Evolutionary conservation across 2,888 invertebrate species (phyloP), one percentile per base, ranked within the genome.

Genomic region (Taphrorychus bicolor): DNA sequence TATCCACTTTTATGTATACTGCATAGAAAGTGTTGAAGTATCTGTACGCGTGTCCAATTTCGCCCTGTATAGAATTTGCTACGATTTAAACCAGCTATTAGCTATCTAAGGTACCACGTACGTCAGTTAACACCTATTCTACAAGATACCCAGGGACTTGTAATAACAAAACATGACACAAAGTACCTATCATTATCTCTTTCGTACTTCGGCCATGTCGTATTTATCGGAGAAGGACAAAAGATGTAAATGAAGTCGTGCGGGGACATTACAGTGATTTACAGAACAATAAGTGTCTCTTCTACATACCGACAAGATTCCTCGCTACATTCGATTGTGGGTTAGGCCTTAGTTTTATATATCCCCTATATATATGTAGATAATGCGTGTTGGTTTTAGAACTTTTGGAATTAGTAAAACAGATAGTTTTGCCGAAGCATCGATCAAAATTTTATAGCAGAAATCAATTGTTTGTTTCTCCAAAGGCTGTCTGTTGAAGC

Each of bases 211-310:
- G 40, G 22, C 41, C 5, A 32, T 49, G 51, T 54, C 51, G 41
- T 45, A 41, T 24, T 60, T 66, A 54, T 59, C 59, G 56, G 51
- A 64, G 22, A 64, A 56, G 51, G 59, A 68, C 24, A 63, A 48
- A 59, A 64, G 56, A 19, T 54, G 63, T 68, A 68, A 80, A 79
- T 80, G 79, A 79, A 79, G 80, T 78, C 75, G 78, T 79, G 78
- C 19, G 9, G 56, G 73, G 74, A 79, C 79, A 79, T 80, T 80
- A 79, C 77, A 77, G 78, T 79, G 78, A 80, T 79, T 80, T 80
- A 80, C 78, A 79, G 73, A 77, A 76, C 78, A 75, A 79, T 80
- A 79, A 79, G 79, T 78, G 79, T 79, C 79, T 77, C 77, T 76
- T 76, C 71, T 74, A 78, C 79, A 79, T 77, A 76, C 77, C 73